phyloP scores from a whole-genome alignment of 2,888 invertebrate genomes.

The Coleophora deauratella region DNA sequence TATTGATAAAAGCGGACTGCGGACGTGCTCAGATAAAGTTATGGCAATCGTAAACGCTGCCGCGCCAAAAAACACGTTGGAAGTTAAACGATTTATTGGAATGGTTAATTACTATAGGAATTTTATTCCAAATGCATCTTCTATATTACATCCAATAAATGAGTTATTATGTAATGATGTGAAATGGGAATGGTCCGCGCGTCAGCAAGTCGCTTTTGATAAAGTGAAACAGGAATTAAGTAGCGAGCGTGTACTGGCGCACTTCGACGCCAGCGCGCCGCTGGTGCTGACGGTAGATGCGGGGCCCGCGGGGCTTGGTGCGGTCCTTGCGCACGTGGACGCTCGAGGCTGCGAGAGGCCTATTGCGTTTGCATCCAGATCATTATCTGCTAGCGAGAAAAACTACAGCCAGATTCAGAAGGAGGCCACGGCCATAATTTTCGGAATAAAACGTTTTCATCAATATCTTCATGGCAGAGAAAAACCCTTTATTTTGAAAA shows the following conservation, averaged over 20 bases:
- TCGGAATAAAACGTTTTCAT: slow-evolving; percentile 6
- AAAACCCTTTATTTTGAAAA: too few relatives aligned
- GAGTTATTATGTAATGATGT: too few relatives aligned
- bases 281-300: slow-evolving; percentile 11
- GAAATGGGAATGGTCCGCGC: too few relatives aligned
- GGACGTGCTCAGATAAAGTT: slow-evolving; percentile 16
- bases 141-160: too few relatives aligned
- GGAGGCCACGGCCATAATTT: slow-evolving; percentile 10
- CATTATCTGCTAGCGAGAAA: background rate
- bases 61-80: slow-evolving; percentile 13
- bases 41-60: slow-evolving; percentile 19
- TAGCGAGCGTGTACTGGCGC: slow-evolving; percentile 7
- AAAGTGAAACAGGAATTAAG: background rate
- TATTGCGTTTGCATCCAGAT: slow-evolving; percentile 8
- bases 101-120: too few relatives aligned
- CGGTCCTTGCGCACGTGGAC: slow-evolving; percentile 9
- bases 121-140: too few relatives aligned
- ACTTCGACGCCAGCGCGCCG: slow-evolving; percentile 8
- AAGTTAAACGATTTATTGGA: too few relatives aligned
- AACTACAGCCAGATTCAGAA: slow-evolving; percentile 12
- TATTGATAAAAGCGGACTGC: slow-evolving; percentile 15
- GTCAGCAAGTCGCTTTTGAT: background rate
- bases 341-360: slow-evolving; percentile 4
- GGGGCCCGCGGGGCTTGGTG: slow-evolving; percentile 12
- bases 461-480: too few relatives aligned